These are phyloP conservation scores for Trachelus iudaicus DNA, from an alignment of 2,888 invertebrate genomes.

Conservation along the genomic window DNA sequence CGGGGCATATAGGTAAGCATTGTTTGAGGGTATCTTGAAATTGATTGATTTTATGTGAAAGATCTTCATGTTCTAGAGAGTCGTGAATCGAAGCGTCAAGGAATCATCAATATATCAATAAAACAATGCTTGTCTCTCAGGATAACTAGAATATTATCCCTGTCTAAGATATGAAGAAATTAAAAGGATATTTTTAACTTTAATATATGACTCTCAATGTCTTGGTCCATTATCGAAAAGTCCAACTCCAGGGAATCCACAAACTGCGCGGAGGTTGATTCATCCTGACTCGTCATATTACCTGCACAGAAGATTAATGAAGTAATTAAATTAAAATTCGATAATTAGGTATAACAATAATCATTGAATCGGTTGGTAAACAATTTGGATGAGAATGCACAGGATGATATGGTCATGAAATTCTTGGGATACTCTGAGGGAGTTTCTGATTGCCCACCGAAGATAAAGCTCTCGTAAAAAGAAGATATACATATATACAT, in stretches of 20 bases:
- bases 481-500: neutral
- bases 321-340: neutral
- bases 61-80: constrained; percentile 26
- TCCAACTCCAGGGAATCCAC: neutral
- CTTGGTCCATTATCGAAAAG: constrained; percentile 24
- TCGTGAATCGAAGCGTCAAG: constrained; percentile 18
- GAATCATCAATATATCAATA: neutral
- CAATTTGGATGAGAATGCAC: neutral
- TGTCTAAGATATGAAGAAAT: neutral
- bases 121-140: neutral
- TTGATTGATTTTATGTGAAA: constrained; percentile 11
- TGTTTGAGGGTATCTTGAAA: constrained; percentile 22
- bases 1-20: constrained; percentile 19
- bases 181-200: constrained; percentile 53
- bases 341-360: neutral
- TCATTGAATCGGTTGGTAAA: neutral
- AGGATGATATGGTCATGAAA: neutral
- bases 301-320: neutral
- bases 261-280: neutral
- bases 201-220: constrained; percentile 24
- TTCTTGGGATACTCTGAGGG: constrained; percentile 21
- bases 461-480: constrained; percentile 2
- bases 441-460: constrained; percentile 3
- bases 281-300: neutral
- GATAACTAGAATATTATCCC: neutral